Conservation (phyloP, 2,113 vertebrate species). For the Caranx ignobilis region DNA sequence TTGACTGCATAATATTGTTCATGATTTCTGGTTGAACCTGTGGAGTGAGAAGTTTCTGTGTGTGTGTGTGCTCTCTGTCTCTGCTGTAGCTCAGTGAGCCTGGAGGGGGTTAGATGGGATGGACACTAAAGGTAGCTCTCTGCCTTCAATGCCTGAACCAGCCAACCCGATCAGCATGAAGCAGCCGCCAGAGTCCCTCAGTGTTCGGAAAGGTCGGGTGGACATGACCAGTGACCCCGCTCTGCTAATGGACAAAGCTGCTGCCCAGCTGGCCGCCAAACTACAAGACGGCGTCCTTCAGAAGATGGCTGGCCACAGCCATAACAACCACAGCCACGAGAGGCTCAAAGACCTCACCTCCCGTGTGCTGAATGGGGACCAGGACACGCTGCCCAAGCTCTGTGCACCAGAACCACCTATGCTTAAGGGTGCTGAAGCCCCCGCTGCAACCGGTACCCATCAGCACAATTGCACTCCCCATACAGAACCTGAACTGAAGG, state of each 20-base stretch:
- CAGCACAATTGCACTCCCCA: slow-evolving; percentile 85
- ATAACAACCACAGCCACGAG: slow-evolving; percentile 85
- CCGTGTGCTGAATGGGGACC: slow-evolving; percentile 92
- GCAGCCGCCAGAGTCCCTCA: slow-evolving; percentile 90
- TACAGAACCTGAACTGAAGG: slow-evolving; percentile 89
- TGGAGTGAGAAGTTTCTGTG: slow-evolving; percentile 25
- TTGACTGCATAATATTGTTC: neutral
- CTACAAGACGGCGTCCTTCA: slow-evolving; percentile 91
- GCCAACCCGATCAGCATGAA: slow-evolving; percentile 92
- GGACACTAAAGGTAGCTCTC: slow-evolving; percentile 87
- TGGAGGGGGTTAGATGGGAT: slow-evolving; percentile 80
- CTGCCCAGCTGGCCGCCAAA: slow-evolving; percentile 88
- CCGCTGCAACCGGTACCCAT: slow-evolving; percentile 82
- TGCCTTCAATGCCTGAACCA: slow-evolving; percentile 88
- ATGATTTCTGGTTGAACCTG: slow-evolving; percentile 13
- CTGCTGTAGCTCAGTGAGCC: slow-evolving; percentile 61
- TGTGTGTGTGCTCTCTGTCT: slow-evolving; percentile 26
- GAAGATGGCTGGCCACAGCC: slow-evolving; percentile 90
- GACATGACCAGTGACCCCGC: slow-evolving; percentile 90
- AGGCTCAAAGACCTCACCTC: slow-evolving; percentile 94
- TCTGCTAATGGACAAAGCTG: slow-evolving; percentile 90
- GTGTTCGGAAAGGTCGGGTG: slow-evolving; percentile 86
- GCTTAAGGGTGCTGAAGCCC: slow-evolving; percentile 87
- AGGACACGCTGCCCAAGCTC: slow-evolving; percentile 86
- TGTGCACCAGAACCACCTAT: slow-evolving; percentile 85